These are phyloP conservation scores for Notoglanidium macrostoma DNA, from an alignment of 2,797 vertebrate genomes.

Conservation along the genomic window DNA sequence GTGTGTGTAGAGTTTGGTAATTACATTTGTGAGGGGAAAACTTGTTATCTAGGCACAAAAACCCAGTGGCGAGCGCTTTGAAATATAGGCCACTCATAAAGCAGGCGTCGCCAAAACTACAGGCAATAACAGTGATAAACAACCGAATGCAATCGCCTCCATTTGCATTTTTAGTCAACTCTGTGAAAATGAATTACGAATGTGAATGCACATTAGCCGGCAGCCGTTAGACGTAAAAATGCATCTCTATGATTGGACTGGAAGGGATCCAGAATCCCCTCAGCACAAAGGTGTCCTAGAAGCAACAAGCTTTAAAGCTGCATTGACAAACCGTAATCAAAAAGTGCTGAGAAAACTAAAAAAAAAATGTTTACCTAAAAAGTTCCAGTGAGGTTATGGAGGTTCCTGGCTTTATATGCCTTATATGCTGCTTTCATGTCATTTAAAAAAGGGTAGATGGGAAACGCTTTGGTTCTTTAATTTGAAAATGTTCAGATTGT, in stretches of 20 bases:
- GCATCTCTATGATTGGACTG: conserved; percentile 43
- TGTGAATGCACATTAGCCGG: conserved; percentile 10
- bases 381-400: not conserved
- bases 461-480: not conserved
- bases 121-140: conserved; percentile 76
- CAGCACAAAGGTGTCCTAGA: conserved; percentile 40
- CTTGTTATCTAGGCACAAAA: conserved; percentile 71
- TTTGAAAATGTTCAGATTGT: not conserved
- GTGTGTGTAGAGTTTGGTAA: conserved; percentile 74
- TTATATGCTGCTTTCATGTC: not conserved
- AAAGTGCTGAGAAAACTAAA: conserved; percentile 26
- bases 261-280: conserved; percentile 36
- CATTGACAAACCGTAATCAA: conserved; percentile 6
- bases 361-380: not conserved
- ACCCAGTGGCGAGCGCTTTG: conserved; percentile 74
- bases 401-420: not conserved
- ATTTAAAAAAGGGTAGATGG: not conserved
- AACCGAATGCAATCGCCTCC: conserved; percentile 72
- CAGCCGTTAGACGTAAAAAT: conserved; percentile 31
- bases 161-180: conserved; percentile 77
- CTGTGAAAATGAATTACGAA: conserved; percentile 47
- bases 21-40: conserved; percentile 73
- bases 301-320: conserved; percentile 31
- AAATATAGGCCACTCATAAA: conserved; percentile 73
- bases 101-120: conserved; percentile 68